phyloP scores from a whole-genome alignment of 2,113 vertebrate genomes.

The Tauraco erythrolophus region DNA sequence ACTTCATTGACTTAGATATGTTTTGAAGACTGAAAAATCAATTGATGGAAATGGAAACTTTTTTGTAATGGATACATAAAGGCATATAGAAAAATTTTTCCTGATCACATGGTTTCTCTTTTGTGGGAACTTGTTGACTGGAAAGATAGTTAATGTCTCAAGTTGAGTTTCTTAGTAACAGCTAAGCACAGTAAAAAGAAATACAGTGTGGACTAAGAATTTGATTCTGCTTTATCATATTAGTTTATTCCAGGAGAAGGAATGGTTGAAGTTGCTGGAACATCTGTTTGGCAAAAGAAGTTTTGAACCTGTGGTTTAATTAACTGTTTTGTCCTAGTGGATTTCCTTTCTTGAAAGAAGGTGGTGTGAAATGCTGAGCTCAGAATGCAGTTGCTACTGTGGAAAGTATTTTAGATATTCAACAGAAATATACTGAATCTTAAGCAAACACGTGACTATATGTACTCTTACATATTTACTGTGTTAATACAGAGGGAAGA shows the following conservation, averaged over 20 bases:
- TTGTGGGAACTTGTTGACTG: neutral
- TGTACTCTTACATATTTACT: neutral
- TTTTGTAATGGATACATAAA: neutral
- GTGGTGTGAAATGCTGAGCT: neutral
- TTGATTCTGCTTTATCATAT: neutral
- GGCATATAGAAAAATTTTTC: neutral
- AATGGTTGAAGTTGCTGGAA: neutral
- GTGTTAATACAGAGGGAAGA: neutral
- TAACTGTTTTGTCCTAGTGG: neutral
- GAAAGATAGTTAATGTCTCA: neutral
- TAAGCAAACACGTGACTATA: neutral
- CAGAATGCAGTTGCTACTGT: neutral
- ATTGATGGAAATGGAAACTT: neutral
- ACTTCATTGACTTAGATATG: neutral
- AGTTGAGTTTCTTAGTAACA: neutral
- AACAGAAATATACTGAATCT: neutral
- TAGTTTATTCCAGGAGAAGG: neutral
- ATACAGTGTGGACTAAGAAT: neutral
- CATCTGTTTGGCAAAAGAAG: neutral
- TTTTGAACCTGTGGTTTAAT: neutral
- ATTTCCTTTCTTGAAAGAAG: neutral
- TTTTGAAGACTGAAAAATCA: neutral
- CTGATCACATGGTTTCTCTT: neutral
- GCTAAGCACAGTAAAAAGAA: neutral
- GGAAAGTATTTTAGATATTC: neutral